Evolutionary conservation across 2,113 vertebrate species (phyloP).

Genomic region (Balaeniceps rex): DNA sequence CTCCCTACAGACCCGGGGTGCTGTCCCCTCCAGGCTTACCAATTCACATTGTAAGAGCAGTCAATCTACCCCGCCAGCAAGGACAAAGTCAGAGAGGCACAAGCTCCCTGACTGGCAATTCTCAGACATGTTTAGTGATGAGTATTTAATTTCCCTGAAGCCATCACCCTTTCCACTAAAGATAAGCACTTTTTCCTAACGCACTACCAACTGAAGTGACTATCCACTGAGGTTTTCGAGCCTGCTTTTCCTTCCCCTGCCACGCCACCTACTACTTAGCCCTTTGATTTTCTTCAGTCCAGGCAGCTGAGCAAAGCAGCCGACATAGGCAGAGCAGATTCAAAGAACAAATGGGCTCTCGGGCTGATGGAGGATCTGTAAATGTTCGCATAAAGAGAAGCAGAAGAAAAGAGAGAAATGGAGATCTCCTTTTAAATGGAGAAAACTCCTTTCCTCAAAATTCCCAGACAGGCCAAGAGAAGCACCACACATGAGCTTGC

Average conservation of each 20-base stretch:
- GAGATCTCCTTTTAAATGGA: not conserved
- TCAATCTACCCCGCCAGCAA: not conserved
- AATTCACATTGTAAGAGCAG: not conserved
- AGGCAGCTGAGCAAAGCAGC: not conserved
- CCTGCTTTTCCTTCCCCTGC: not conserved
- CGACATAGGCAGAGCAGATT: no score
- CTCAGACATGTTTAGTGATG: rapidly evolving
- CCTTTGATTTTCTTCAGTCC: not conserved
- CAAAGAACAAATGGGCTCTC: not conserved
- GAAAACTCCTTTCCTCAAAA: not conserved
- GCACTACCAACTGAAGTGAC: not conserved
- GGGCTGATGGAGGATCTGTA: no score
- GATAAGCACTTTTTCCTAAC: not conserved
- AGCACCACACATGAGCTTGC: rapidly evolving
- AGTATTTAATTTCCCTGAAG: not conserved
- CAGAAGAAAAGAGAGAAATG: not conserved
- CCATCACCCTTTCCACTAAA: not conserved
- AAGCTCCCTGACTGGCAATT: not conserved
- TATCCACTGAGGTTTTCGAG: not conserved
- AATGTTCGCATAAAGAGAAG: not conserved
- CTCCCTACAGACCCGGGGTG: not conserved
- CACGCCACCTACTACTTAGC: not conserved
- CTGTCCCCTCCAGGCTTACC: not conserved
- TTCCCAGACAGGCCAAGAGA: not conserved
- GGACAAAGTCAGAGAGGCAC: not conserved